phyloP scores from a whole-genome alignment of 1,140 invertebrate genomes.

The Trichomalopsis sarcophagae region DNA sequence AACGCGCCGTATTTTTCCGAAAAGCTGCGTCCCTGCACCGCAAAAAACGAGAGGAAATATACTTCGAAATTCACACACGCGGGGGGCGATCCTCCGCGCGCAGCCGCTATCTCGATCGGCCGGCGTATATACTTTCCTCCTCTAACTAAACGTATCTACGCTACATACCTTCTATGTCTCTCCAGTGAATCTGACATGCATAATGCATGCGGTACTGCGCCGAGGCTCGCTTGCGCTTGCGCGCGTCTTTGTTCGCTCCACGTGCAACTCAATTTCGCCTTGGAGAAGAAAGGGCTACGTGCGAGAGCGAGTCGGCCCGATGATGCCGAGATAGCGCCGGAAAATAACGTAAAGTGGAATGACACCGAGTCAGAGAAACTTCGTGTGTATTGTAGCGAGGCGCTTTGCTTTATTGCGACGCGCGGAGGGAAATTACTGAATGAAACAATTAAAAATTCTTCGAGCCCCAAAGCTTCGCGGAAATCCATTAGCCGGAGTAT shows the following conservation, averaged over 20 bases:
- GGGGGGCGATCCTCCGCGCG: background rate
- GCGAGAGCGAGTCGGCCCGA: background rate
- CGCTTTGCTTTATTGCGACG: too few species aligned
- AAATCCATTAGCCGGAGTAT: background rate
- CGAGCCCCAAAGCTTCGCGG: background rate
- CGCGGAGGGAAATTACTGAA: too few species aligned
- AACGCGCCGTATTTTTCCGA: background rate
- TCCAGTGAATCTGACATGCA: conserved; percentile 26
- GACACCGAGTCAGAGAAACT: background rate
- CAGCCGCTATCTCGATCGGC: background rate
- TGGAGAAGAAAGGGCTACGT: conserved; percentile 6
- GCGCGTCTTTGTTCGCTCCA: conserved; percentile 32
- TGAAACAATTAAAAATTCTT: too few species aligned
- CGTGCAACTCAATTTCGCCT: conserved; percentile 27
- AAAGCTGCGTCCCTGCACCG: background rate
- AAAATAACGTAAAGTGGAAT: background rate
- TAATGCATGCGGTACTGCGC: conserved; percentile 36
- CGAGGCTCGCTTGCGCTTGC: background rate
- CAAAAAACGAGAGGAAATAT: background rate
- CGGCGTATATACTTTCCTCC: background rate
- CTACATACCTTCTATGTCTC: conserved; percentile 8
- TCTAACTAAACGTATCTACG: background rate
- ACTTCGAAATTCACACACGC: background rate
- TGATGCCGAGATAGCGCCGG: background rate
- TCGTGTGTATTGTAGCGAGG: background rate